phyloP scores from a whole-genome alignment of 2,797 vertebrate genomes.

The Coregonus ussuriensis region DNA sequence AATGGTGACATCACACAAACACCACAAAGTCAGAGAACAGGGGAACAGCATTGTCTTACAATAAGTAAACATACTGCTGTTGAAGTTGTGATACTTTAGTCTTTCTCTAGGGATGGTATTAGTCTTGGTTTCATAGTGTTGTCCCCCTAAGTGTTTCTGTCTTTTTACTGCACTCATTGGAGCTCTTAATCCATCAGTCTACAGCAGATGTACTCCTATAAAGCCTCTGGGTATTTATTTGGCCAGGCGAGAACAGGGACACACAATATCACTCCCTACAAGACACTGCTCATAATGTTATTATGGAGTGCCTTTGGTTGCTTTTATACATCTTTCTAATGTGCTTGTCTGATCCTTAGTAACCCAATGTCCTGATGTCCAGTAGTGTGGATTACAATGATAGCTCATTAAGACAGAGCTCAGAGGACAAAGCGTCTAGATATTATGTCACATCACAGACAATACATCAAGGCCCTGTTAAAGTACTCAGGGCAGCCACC shows the following conservation, averaged over 20 bases:
- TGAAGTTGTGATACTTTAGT: not conserved
- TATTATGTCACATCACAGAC: slow-evolving; percentile 35
- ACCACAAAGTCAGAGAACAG: too few species aligned
- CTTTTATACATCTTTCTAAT: slow-evolving; percentile 6
- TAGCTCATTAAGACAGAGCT: slow-evolving; percentile 30
- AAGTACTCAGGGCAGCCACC: slow-evolving; percentile 22
- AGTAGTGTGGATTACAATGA: slow-evolving; percentile 19
- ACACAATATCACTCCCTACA: not conserved
- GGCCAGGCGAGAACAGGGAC: not conserved
- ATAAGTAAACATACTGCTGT: not conserved
- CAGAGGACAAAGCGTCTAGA: slow-evolving; percentile 33
- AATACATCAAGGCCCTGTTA: slow-evolving; percentile 37
- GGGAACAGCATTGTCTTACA: too few species aligned
- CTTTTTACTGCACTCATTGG: not conserved
- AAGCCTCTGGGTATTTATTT: not conserved
- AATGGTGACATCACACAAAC: too few species aligned
- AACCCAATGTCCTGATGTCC: slow-evolving; percentile 1
- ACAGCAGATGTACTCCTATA: not conserved
- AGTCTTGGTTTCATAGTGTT: not conserved
- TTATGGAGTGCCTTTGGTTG: not conserved
- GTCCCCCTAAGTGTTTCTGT: not conserved
- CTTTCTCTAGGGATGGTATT: not conserved
- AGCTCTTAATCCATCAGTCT: not conserved
- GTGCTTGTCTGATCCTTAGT: not conserved
- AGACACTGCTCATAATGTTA: not conserved